Percentiles rank a stretch among this genome's conserved stretches.
Evolutionary conservation across 1,140 invertebrate genomes (phyloP).

Genomic region (silkworm (Bombyx mori)): ASM3026992v2 NC_085131.1:5147001-5147500

Average conservation of each 20-base stretch:
- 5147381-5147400: too few species aligned
- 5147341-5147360: too few species aligned
- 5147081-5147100: constrained; percentile 50
- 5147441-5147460: too few species aligned
- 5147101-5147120: constrained; percentile 39
- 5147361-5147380: too few species aligned
- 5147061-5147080: constrained; percentile 44
- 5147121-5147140: constrained; percentile 28
- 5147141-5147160: constrained; percentile 29
- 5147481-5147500: too few species aligned
- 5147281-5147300: too few species aligned
- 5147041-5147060: constrained; percentile 39
- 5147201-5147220: neutral
- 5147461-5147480: too few species aligned
- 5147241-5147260: neutral
- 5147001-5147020: constrained; percentile 20
- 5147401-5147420: too few species aligned
- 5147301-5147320: too few species aligned
- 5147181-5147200: constrained; percentile 10
- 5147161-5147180: constrained; percentile 21
- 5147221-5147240: neutral
- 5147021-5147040: constrained; percentile 28
- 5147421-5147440: too few species aligned
- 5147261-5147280: too few species aligned
- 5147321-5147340: too few species aligned